Percentiles rank a stretch among this genome's conserved stretches.
phyloP scores from a whole-genome alignment of 2,113 vertebrate species.

The Diglossa brunneiventris region DNA sequence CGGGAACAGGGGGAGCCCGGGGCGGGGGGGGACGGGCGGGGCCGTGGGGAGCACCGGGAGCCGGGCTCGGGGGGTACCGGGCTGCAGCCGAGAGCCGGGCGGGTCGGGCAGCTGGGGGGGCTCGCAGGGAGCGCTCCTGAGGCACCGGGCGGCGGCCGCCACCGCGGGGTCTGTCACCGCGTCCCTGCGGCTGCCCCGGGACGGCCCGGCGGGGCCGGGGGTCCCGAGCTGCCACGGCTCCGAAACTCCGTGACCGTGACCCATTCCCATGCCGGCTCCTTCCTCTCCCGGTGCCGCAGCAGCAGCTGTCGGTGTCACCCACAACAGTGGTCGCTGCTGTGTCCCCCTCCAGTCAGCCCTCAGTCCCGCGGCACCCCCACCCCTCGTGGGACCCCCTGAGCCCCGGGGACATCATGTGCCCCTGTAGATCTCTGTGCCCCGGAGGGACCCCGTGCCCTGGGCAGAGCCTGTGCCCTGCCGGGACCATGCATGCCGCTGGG shows the following conservation, averaged over 20 bases:
- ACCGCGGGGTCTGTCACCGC: not conserved
- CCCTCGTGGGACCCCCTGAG: not conserved
- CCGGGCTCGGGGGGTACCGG: not conserved
- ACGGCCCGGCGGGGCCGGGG: not conserved
- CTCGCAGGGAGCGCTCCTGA: not conserved
- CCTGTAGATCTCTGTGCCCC: not conserved
- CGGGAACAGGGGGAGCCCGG: too few species aligned
- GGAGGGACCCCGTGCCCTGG: not conserved
- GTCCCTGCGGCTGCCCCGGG: not conserved
- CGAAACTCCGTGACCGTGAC: not conserved
- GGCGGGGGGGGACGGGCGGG: too few species aligned
- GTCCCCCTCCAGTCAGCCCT: not conserved
- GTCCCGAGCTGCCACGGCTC: too few species aligned
- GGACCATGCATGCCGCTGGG: fast-evolving
- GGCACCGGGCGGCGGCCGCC: not conserved
- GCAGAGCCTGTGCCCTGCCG: not conserved
- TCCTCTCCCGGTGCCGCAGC: not conserved
- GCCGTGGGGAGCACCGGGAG: too few species aligned
- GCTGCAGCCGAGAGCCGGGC: not conserved
- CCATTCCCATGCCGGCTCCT: not conserved
- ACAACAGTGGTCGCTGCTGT: not conserved
- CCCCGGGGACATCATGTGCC: fast-evolving
- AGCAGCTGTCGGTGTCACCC: not conserved
- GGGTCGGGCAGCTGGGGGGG: not conserved
- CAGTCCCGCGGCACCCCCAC: not conserved